A percentile compares a stretch with the other conserved stretches of the same genome.
Evolutionary conservation across 2,888 invertebrate genomes (phyloP).

Genomic region (Prosopocoilus inquinatus): DNA sequence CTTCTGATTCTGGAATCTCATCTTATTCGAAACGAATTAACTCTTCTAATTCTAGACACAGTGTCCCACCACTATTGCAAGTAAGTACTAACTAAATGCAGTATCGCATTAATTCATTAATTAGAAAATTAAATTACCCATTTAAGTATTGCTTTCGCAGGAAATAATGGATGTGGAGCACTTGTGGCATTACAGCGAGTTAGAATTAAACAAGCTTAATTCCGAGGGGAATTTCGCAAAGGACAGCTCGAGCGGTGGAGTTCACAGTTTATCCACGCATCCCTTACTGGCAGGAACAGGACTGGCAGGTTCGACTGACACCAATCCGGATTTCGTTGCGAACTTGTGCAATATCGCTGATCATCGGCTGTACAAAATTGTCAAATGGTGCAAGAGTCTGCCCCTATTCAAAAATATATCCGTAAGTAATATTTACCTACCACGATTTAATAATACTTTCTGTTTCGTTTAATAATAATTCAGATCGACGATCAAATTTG

Average conservation of each 20-base stretch:
- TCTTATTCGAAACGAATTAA: constrained; percentile 35
- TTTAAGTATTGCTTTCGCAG: constrained; percentile 50
- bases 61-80: constrained; percentile 69
- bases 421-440: constrained; percentile 55
- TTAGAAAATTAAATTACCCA: too few relatives aligned
- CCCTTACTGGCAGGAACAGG: constrained; percentile 58
- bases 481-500: constrained; percentile 98
- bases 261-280: constrained; percentile 53
- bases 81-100: constrained; percentile 45
- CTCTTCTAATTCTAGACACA: constrained; percentile 29
- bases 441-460: constrained; percentile 8
- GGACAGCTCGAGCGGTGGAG: constrained; percentile 44
- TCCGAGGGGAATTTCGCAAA: constrained; percentile 45
- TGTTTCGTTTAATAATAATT: constrained; percentile 22
- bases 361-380: constrained; percentile 93
- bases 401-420: constrained; percentile 96
- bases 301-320: constrained; percentile 55
- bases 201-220: constrained; percentile 68
- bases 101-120: too few relatives aligned
- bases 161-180: constrained; percentile 97
- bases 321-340: constrained; percentile 81
- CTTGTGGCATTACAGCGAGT: constrained; percentile 91
- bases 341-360: constrained; percentile 94
- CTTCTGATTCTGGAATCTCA: constrained; percentile 49
- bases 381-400: constrained; percentile 97